Evolutionary conservation across 2,888 invertebrate genomes (phyloP).

Genomic region (Synergus itoensis): DNA sequence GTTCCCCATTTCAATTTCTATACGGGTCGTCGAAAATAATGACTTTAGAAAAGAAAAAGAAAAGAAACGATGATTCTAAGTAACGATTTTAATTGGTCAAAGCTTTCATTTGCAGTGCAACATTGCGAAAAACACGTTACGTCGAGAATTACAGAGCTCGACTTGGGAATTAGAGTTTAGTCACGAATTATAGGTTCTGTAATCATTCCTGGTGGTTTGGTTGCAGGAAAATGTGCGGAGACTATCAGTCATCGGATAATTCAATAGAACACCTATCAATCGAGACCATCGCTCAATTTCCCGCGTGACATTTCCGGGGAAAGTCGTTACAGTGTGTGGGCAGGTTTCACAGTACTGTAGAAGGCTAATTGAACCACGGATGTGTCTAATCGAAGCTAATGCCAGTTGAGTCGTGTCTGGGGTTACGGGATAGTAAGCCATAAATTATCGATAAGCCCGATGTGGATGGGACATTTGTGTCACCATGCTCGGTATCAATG

Average conservation of each 20-base stretch:
- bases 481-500: constrained; percentile 47
- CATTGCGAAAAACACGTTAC: constrained; percentile 22
- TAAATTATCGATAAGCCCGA: constrained; percentile 64
- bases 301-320: constrained; percentile 43
- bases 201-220: constrained; percentile 18
- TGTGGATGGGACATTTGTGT: constrained; percentile 44
- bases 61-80: too few relatives aligned
- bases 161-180: constrained; percentile 38
- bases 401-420: constrained; percentile 50
- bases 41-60: too few relatives aligned
- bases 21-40: too few relatives aligned
- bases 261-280: constrained; percentile 51
- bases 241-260: constrained; percentile 51
- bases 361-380: constrained; percentile 58
- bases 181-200: constrained; percentile 17
- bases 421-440: constrained; percentile 47
- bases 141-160: constrained; percentile 33
- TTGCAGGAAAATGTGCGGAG: constrained; percentile 39
- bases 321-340: constrained; percentile 25
- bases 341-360: constrained; percentile 29
- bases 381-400: constrained; percentile 58
- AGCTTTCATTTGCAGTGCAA: not conserved
- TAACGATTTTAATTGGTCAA: not conserved
- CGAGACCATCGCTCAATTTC: constrained; percentile 51
- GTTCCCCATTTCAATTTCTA: too few relatives aligned